Conservation (phyloP, 2,113 vertebrate species). For the Gymnorhina tibicen region DNA sequence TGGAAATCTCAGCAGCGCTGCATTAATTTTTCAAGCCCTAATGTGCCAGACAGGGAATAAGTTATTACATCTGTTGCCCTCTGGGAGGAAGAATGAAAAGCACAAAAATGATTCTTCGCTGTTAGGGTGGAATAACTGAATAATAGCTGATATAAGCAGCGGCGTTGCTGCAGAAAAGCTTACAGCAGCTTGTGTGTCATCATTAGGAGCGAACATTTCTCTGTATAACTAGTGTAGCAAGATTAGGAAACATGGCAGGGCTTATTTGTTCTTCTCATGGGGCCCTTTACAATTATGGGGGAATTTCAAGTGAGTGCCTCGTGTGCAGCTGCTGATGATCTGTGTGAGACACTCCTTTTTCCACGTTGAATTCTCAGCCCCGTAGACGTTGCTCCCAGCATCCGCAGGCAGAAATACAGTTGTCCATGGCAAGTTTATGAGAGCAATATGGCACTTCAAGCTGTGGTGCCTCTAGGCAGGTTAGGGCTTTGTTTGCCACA, state of each 20-base stretch:
- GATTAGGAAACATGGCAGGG: slow-evolving; percentile 47
- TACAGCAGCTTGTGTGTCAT: slow-evolving; percentile 64
- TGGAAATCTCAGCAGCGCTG: slow-evolving; percentile 43
- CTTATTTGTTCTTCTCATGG: slow-evolving; percentile 60
- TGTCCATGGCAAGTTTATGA: not conserved
- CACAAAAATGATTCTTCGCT: slow-evolving; percentile 34
- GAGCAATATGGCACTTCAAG: not conserved
- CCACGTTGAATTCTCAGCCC: not conserved
- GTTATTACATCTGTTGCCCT: slow-evolving; percentile 71
- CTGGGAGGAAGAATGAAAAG: slow-evolving; percentile 71
- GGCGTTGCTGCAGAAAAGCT: slow-evolving; percentile 20
- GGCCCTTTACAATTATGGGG: slow-evolving; percentile 44
- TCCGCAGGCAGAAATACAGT: not conserved
- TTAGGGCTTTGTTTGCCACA: not conserved
- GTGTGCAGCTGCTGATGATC: not conserved
- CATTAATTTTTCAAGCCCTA: slow-evolving; percentile 72
- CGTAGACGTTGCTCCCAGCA: accelerated
- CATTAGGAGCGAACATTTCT: slow-evolving; percentile 32
- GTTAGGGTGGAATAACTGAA: slow-evolving; percentile 57
- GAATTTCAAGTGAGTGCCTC: slow-evolving; percentile 17
- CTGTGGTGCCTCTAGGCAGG: not conserved
- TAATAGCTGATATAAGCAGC: slow-evolving; percentile 60
- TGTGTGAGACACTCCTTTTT: not conserved
- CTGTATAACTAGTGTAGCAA: slow-evolving; percentile 36
- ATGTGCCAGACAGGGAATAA: slow-evolving; percentile 70